Base-by-base conservation (phyloP, 2,888 invertebrate genomes). In the Operophtera brumata region DNA sequence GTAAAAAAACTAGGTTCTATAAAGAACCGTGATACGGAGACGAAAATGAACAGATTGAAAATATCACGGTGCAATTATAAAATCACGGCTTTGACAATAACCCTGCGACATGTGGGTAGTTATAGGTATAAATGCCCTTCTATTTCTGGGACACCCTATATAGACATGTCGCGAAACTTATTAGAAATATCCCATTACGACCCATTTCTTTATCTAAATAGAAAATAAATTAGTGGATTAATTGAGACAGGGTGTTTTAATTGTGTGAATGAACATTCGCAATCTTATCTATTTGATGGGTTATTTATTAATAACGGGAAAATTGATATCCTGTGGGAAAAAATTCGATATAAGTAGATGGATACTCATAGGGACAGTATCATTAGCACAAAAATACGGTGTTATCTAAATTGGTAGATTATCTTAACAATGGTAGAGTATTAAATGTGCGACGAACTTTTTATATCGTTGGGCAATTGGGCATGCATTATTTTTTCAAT, bases 321-420 rank as follows among this genome's bases (percentile, higher is more conserved):
- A 75, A 77, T 77, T 75, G 71, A 71, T 78, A 77, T 81, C 77
- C 76, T 80, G 76, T 81, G 85, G 73, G 83, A 84, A 37, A 84
- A 50, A 52, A 48, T 6, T 13, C 30, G 30, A 30, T 8, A 13
- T 20, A 20, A 20, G 20, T 20, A 20, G 20, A 4, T 20, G 20
- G 20, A 20, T 20, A 20, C 20, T 20, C 4, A 8, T 30, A 10
- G 32, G 32, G 14, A 14, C 10, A 43, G 30, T 11, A 11, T 26
- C 12, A 45, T 45, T n/a, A 42, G 35, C 11, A 10, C 7, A 30
- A 41, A 13, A 13, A 42, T 28, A 9, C n/a, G 8, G 12, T 13
- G 13, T 47, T 34, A 47, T 55, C 46, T 55, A 47, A 55, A 55
- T 42, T 47, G 12, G 8, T 20, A 46, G 20, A 25, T 36, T 34